A percentile compares a stretch with the other conserved stretches of the same genome.
Conservation (phyloP, 1,140 invertebrate species). For the Macrobrachium nipponense region DNA sequence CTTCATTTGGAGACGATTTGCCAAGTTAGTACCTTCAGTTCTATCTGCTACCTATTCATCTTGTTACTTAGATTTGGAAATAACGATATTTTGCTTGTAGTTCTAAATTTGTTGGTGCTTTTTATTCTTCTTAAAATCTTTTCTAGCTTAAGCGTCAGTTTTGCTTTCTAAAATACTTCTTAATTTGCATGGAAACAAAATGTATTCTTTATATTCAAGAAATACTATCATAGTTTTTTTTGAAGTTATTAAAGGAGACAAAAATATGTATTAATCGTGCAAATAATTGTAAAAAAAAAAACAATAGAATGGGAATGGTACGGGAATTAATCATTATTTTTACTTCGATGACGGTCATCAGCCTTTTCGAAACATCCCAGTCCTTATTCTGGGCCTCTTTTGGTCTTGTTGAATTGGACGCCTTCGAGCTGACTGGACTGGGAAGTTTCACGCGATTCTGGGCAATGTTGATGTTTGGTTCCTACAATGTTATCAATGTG, state of each 20-base stretch:
- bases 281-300: no score
- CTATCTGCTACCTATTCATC: constrained; percentile 71
- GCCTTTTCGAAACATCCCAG: constrained; percentile 92
- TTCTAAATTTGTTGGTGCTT: no score
- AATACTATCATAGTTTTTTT: no score
- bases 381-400: constrained; percentile 95
- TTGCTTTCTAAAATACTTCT: no score
- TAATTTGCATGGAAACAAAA: no score
- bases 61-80: background rate
- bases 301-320: no score
- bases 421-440: constrained; percentile 85
- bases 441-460: constrained; percentile 88
- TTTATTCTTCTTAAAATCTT: no score
- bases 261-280: no score
- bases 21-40: constrained; percentile 75
- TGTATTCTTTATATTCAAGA: no score
- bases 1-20: constrained; percentile 86
- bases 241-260: no score
- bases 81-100: no score
- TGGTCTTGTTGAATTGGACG: constrained; percentile 87
- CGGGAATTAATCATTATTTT: constrained; percentile 65
- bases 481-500: constrained; percentile 90
- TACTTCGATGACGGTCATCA: constrained; percentile 78
- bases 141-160: no score
- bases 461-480: constrained; percentile 87